Conservation (phyloP, 1,140 invertebrate species). For the Littorina saxatilis region DNA sequence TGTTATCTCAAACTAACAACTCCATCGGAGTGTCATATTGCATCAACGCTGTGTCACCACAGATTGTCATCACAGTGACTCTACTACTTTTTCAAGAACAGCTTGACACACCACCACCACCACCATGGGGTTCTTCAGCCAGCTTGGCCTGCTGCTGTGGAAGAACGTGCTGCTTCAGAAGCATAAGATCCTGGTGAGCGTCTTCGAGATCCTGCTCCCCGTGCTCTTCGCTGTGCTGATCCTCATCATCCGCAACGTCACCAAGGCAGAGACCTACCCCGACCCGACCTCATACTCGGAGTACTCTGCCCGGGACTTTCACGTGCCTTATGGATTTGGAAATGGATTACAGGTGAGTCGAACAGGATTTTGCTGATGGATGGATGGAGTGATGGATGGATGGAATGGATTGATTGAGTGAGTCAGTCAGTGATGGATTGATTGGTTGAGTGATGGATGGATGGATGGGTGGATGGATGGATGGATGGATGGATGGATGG, state of each 20-base stretch:
- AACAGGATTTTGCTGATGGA: neutral
- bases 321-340: neutral
- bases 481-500: too few species aligned
- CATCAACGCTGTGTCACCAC: too few species aligned
- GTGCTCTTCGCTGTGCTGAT: slow-evolving; percentile 63
- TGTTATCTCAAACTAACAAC: too few species aligned
- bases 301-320: neutral
- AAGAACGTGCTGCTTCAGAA: slow-evolving; percentile 69
- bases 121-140: slow-evolving; percentile 46
- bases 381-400: neutral
- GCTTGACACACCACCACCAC: neutral
- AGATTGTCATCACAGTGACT: too few species aligned
- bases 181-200: slow-evolving; percentile 58
- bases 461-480: too few species aligned
- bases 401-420: too few species aligned
- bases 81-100: too few species aligned
- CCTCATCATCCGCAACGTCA: slow-evolving; percentile 54
- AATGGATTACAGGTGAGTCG: too few species aligned
- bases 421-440: too few species aligned
- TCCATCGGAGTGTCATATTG: too few species aligned
- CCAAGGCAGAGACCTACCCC: slow-evolving; percentile 41
- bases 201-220: slow-evolving; percentile 68
- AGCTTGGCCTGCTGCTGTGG: slow-evolving; percentile 68
- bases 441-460: too few species aligned
- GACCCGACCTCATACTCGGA: slow-evolving; percentile 40